These are phyloP conservation scores for Tipula vernalis DNA, from an alignment of 2,888 invertebrate species.

Conservation along the genomic window DNA sequence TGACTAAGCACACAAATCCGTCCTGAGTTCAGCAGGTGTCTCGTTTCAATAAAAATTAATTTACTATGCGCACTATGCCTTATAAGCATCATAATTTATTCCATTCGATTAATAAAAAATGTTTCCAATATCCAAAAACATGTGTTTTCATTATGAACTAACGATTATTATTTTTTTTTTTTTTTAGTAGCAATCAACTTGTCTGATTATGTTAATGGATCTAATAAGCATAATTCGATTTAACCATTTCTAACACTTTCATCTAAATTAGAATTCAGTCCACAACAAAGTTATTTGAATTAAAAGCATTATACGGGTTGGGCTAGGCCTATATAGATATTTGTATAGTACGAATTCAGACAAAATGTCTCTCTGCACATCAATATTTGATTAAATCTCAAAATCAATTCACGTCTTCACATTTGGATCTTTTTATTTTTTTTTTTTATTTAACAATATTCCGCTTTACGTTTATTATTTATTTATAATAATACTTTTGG, in stretches of 20 bases:
- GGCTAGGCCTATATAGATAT: background rate
- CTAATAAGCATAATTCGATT: background rate
- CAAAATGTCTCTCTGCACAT: background rate
- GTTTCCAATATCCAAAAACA: background rate
- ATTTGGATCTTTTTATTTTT: background rate
- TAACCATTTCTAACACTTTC: background rate
- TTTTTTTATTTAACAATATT: background rate
- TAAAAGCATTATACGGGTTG: background rate
- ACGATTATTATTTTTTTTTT: background rate
- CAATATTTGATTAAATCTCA: background rate
- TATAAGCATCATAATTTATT: background rate
- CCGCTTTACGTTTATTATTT: background rate
- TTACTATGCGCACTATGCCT: no score
- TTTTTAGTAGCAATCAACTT: background rate
- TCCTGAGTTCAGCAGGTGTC: no score
- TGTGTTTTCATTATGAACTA: background rate
- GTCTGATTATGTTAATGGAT: background rate
- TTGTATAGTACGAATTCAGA: background rate
- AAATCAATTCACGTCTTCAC: background rate
- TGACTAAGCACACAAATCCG: no score
- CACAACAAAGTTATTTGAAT: background rate
- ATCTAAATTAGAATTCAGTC: background rate
- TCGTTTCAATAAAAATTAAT: no score
- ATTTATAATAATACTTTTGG: background rate
- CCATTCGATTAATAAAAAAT: background rate